Evolutionary conservation across 2,113 vertebrate genomes (phyloP).

Genomic region (Lophochroa leadbeateri): DNA sequence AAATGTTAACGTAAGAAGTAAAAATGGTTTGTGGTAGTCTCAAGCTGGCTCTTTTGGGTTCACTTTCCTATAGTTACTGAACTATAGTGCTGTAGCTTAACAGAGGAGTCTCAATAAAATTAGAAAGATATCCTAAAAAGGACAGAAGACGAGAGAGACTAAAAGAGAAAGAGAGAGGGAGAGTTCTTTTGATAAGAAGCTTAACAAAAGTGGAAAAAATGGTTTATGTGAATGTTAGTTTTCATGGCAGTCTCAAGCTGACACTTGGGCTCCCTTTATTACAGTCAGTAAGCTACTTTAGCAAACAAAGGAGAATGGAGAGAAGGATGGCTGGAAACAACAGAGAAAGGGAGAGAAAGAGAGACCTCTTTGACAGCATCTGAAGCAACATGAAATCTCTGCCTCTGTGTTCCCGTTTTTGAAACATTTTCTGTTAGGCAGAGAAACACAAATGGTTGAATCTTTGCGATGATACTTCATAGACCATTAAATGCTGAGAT

Average conservation of each 20-base stretch:
- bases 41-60: slow-evolving; percentile 81
- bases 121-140: slow-evolving; percentile 80
- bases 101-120: slow-evolving; percentile 81
- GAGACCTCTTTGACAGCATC: slow-evolving; percentile 52
- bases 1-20: slow-evolving; percentile 83
- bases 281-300: slow-evolving; percentile 75
- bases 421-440: background rate
- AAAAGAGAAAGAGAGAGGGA: slow-evolving; percentile 31
- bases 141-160: slow-evolving; percentile 66
- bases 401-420: slow-evolving; percentile 14
- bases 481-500: slow-evolving; percentile 14
- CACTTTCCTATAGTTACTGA: slow-evolving; percentile 80
- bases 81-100: slow-evolving; percentile 78
- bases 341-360: slow-evolving; percentile 28
- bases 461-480: slow-evolving; percentile 28
- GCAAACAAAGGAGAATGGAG: slow-evolving; percentile 69
- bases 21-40: slow-evolving; percentile 80
- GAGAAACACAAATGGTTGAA: background rate
- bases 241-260: slow-evolving; percentile 74
- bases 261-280: slow-evolving; percentile 73
- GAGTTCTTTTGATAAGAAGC: slow-evolving; percentile 75
- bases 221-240: slow-evolving; percentile 78
- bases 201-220: slow-evolving; percentile 80
- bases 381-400: slow-evolving; percentile 50
- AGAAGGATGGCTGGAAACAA: slow-evolving; percentile 70